phyloP scores from a whole-genome alignment of 1,140 invertebrate genomes.

The Euwallacea fornicatus region DNA sequence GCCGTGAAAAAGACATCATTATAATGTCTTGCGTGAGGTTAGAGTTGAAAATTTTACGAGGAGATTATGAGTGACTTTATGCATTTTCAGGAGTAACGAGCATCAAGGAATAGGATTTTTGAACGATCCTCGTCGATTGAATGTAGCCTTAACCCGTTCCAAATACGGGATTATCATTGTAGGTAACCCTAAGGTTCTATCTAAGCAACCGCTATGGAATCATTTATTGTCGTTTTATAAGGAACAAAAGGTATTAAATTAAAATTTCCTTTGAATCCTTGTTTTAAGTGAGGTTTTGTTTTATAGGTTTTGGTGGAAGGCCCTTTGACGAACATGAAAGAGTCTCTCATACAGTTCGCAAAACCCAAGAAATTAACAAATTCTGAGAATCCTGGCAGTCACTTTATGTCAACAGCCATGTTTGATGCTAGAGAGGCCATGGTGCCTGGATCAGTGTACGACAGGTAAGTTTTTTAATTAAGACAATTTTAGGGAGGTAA shows the following conservation, averaged over 20 bases:
- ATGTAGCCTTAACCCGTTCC: slow-evolving; percentile 96
- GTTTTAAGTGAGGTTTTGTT: background rate
- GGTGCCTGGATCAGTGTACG: slow-evolving; percentile 83
- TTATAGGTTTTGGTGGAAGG: slow-evolving; percentile 82
- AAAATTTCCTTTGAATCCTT: background rate
- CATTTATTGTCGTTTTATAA: slow-evolving; percentile 97
- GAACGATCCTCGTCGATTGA: slow-evolving; percentile 95
- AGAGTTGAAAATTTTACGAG: background rate
- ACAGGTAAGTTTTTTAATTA: slow-evolving; percentile 50
- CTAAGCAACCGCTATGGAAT: slow-evolving; percentile 98
- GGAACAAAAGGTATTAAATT: slow-evolving; percentile 77
- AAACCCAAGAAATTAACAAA: slow-evolving; percentile 96
- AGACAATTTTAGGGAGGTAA: slow-evolving; percentile 1
- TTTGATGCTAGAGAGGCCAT: slow-evolving; percentile 89
- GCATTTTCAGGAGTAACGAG: slow-evolving; percentile 67
- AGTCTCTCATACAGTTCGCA: slow-evolving; percentile 95
- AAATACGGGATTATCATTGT: slow-evolving; percentile 99
- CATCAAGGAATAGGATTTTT: slow-evolving; percentile 92
- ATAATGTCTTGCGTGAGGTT: slow-evolving; percentile 95
- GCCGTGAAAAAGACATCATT: slow-evolving; percentile 98
- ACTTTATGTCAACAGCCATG: slow-evolving; percentile 96
- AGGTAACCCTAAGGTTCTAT: slow-evolving; percentile 97
- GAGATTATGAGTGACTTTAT: background rate
- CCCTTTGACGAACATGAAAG: slow-evolving; percentile 95
- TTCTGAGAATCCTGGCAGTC: slow-evolving; percentile 90